Base-by-base conservation (phyloP, 2,113 vertebrate genomes). In the Percopsis transmontana region DNA sequence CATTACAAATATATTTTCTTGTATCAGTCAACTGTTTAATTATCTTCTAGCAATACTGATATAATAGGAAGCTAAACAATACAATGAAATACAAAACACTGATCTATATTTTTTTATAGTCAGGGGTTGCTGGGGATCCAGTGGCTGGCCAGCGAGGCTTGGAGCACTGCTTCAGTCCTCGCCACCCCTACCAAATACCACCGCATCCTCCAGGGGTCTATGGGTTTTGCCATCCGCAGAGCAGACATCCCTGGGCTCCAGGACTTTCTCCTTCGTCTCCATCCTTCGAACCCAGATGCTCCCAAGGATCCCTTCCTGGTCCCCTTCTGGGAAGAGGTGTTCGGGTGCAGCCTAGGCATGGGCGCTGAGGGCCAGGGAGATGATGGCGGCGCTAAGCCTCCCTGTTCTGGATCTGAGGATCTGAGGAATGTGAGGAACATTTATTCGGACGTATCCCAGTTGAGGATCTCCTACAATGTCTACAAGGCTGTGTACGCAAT, bases 391-490 rank as follows among this genome's bases (percentile, higher is more conserved):
- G 42, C 41, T n/a, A 88, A 81, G 70, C 82, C 69, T 33, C 67
- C 14, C 15, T 94, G 93, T 66, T 83, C 89, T 57, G 92, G 92
- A 24, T 67, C 74, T n/a, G 92, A 94, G 68, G 68, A 89, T 5
- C 70, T 94, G n/a, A 19, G 58, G 3, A 87, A 5, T 24, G 77
- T 87, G 24, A 63, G 51, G 2, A 93, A 90, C 74, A 90, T 92
- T 24, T 93, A 91, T 74, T 89, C 90, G 23, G 92, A 93, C 67
- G 91, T 92, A 16, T 90, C 91, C 27, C 90, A 92, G 62, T 81
- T 93, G 15, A 91, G 93, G 61, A 92, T 94, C 77, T 92, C 93
- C 8, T 93, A 93, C 71, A 93, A 93, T 41, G 92, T 93, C 18
- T 93, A 94, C 60, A 93, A 93, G 56, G 90, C 91, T 2, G 91